Percentiles rank a stretch among this genome's conserved stretches.
Evolutionary conservation across 2,113 vertebrate species (phyloP).

Genomic region (Nycticorax nycticorax): DNA sequence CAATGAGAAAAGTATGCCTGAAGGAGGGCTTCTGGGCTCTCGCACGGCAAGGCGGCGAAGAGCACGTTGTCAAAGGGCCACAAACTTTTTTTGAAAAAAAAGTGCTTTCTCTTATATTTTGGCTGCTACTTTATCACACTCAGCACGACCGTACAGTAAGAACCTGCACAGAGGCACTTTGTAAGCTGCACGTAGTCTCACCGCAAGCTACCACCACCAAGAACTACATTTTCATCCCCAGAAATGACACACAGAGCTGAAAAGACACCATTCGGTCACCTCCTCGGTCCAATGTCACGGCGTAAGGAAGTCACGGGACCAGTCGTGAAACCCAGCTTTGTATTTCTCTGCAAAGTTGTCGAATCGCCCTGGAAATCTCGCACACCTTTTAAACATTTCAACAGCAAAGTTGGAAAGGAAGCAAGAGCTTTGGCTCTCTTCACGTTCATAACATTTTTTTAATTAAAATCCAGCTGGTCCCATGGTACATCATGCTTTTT

Average conservation of each 20-base stretch:
- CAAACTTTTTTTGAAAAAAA: neutral
- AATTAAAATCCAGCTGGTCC: neutral
- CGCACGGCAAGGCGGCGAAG: neutral
- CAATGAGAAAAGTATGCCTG: neutral
- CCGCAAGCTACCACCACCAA: neutral
- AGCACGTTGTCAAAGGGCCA: neutral
- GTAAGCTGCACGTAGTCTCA: neutral
- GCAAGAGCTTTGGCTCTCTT: neutral
- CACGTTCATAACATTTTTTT: neutral
- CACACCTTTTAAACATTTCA: neutral
- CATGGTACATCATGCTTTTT: neutral
- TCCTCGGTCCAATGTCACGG: neutral
- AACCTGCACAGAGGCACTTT: neutral
- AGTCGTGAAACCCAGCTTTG: neutral
- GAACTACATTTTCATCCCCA: neutral
- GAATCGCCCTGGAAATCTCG: neutral
- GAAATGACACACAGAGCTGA: neutral
- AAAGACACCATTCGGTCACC: neutral
- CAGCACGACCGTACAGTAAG: neutral
- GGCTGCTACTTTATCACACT: neutral
- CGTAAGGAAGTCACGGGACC: neutral
- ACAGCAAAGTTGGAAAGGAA: neutral
- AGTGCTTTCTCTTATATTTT: neutral
- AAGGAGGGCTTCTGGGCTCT: neutral
- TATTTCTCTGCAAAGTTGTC: neutral